Conservation (phyloP, 2,113 vertebrate genomes). For the Brachypteracias leptosomus region DNA sequence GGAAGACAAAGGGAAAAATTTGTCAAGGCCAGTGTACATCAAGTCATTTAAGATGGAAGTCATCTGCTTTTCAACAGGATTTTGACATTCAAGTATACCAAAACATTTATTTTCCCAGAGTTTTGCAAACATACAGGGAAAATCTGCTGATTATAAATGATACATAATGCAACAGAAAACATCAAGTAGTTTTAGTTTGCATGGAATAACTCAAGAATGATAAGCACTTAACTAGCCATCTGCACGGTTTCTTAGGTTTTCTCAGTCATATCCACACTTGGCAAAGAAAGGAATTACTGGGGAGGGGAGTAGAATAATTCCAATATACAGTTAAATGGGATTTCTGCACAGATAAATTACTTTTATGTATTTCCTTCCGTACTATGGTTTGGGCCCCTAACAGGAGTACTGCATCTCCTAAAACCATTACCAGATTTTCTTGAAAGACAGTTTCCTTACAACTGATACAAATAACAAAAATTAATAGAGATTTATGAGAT, state of each 20-base stretch:
- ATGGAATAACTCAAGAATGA: neutral
- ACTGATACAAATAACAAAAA: neutral
- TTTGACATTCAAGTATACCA: neutral
- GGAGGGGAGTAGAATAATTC: neutral
- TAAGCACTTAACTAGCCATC: neutral
- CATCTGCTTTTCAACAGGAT: too few species aligned
- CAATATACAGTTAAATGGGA: neutral
- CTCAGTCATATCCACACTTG: slow-evolving; percentile 27
- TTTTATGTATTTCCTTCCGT: neutral
- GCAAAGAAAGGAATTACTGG: slow-evolving; percentile 41
- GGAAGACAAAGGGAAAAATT: neutral
- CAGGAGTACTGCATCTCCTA: neutral
- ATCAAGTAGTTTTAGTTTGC: neutral
- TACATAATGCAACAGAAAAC: neutral
- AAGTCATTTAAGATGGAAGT: neutral
- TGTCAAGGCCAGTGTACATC: too few species aligned
- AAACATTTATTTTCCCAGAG: neutral
- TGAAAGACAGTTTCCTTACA: neutral
- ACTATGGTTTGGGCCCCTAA: neutral
- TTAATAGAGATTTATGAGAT: neutral
- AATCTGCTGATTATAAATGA: neutral
- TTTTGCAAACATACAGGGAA: neutral
- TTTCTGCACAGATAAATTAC: neutral
- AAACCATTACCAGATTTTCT: neutral
- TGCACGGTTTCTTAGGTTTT: neutral